Evolutionary conservation across 2,888 invertebrate species (phyloP).

Genomic region (Amphipoea oculea): DNA sequence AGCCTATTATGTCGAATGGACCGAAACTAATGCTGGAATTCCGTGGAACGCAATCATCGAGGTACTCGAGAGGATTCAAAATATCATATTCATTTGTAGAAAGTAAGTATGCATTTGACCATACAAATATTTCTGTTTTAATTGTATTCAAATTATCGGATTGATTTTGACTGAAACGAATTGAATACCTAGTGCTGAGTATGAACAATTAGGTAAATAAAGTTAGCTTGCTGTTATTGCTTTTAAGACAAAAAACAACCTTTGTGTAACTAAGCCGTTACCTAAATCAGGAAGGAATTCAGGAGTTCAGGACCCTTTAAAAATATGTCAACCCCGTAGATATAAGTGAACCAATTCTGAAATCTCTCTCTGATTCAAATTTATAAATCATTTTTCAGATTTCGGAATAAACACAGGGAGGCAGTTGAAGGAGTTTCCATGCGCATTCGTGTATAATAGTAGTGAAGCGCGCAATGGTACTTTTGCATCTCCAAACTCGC

Average conservation of each 20-base stretch:
- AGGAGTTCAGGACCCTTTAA: not conserved
- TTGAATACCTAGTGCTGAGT: not conserved
- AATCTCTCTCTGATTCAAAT: not conserved
- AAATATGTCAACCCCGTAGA: not conserved
- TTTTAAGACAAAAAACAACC: not conserved
- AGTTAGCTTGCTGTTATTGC: not conserved
- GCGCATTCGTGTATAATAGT: constrained; percentile 97
- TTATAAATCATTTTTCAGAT: constrained; percentile 90
- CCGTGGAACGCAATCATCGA: constrained; percentile 94
- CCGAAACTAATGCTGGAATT: constrained; percentile 96
- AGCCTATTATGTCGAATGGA: constrained; percentile 98
- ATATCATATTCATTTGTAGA: constrained; percentile 97
- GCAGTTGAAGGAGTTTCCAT: constrained; percentile 94
- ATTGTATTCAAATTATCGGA: not conserved
- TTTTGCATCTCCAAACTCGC: constrained; percentile 97
- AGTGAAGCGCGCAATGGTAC: constrained; percentile 94
- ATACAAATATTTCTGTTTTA: too few species aligned
- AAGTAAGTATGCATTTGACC: constrained; percentile 91
- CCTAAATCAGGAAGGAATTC: not conserved
- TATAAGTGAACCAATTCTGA: not conserved
- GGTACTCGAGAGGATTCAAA: constrained; percentile 95
- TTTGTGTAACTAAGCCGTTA: not conserved
- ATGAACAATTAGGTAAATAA: not conserved
- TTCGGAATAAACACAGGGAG: constrained; percentile 96
- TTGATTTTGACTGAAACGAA: not conserved